Base-by-base conservation (phyloP, 1,140 invertebrate species). In the Lordiphosa collinella region DNA sequence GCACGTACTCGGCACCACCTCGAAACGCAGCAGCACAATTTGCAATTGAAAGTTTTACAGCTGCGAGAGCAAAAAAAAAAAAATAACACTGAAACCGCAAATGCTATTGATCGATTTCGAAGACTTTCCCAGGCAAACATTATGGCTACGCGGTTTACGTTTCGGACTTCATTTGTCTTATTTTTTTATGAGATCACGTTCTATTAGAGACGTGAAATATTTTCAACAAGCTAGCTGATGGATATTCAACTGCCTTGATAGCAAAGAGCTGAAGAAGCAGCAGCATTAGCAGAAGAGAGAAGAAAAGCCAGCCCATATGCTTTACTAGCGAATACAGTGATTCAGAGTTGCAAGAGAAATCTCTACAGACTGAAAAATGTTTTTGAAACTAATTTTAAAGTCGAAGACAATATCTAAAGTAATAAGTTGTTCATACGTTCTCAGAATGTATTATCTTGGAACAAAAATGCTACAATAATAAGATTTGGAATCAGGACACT, bases 161-260 rank as follows among this genome's bases (percentile, higher is more conserved):
- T 56, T 65, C 34, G 40, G 58, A 13, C 40, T 49, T 49, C 58
- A 40, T 36, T 46, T 41, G 22, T 49, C 44, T 37, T 36, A 43
- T 52, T 46, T 55, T 44, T 65, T 80, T 56, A 64, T 72, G 68
- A 80, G 78, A 84, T 73, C 78, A 84, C 78, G 78, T 84, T 84
- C 78, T 84, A 73, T 73, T 56, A 50, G 53, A 64, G 68, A 84
- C 78, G 78, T 84, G 78, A 84, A 84, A 59, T 78, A 82, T 84
- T 63, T 46, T 50, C 59, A 59, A 61, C 59, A 48, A 73, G 68
- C 51, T 57, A 34, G 40, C 59, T 57, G 64, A 64, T 64, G 72
- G 53, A 68, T 76, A 64, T 63, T 50, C 43, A 56, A 65, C 61
- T 70, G 52, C 57, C 68, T 79, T 68, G 65, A 46, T 36, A 60